Percentiles rank a stretch among this genome's conserved stretches.
Conservation (phyloP, 1,140 invertebrate species). For the Spodoptera litura region DNA sequence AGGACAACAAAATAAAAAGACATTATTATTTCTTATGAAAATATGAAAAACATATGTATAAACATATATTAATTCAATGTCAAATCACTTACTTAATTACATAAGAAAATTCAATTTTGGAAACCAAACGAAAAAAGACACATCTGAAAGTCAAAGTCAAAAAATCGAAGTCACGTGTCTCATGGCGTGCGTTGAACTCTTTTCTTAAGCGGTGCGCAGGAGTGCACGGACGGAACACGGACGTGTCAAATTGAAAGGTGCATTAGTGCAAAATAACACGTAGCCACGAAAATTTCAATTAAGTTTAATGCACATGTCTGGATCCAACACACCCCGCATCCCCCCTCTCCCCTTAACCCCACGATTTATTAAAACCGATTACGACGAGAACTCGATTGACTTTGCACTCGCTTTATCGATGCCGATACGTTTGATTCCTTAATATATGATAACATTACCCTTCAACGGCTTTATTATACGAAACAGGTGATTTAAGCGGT, state of each 20-base stretch:
- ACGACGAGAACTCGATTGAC: slow-evolving; percentile 57
- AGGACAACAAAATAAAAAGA: no score
- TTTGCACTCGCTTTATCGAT: slow-evolving; percentile 65
- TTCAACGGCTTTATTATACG: slow-evolving; percentile 32
- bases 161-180: neutral
- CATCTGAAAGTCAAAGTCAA: neutral
- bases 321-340: slow-evolving; percentile 26
- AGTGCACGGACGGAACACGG: slow-evolving; percentile 34
- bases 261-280: slow-evolving; percentile 80
- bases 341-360: slow-evolving; percentile 46
- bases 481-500: slow-evolving; percentile 42
- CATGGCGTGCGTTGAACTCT: slow-evolving; percentile 70
- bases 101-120: no score
- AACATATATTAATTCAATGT: no score
- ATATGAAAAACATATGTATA: neutral
- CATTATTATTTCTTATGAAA: neutral
- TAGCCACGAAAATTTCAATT: slow-evolving; percentile 82
- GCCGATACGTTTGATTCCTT: slow-evolving; percentile 62
- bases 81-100: no score
- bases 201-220: slow-evolving; percentile 53
- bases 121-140: neutral
- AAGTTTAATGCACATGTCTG: slow-evolving; percentile 77
- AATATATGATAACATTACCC: slow-evolving; percentile 52
- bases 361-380: slow-evolving; percentile 76
- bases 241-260: slow-evolving; percentile 74